Evolutionary conservation across 2,888 invertebrate species (phyloP), one percentile per base, ranked within the genome.

Genomic region (Zele albiditarsus): DNA sequence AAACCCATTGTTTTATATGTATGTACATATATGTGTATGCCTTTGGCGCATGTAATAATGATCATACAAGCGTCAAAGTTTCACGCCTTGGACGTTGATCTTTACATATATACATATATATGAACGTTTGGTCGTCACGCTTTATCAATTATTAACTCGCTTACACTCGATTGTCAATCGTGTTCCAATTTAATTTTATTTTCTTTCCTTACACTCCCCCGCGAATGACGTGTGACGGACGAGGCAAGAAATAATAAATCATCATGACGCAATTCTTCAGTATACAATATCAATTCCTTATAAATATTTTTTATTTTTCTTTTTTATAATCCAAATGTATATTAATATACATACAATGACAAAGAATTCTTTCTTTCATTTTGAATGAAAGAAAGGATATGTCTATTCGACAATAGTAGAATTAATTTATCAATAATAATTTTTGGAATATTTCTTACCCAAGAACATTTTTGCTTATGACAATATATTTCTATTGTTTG

Each of bases 51-150:
- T 49, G 62, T 66, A 57, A 62, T 71, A 31, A 38, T 73, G 67
- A 75, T 77, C 57, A 72, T 73, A 77, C 73, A 71, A 71, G 72
- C 74, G 74, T 77, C 74, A 74, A 72, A 72, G 58, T 71, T 74
- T 72, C 71, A 73, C 73, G 76, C 70, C 66, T 75, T 67, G 49
- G 31, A 66, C 62, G 69, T 66, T 69, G 71, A 68, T 62, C 71
- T 66, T 53, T 33, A 68, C n/a, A 8, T 38, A 38, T 38, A 38
- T 38, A 38, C 38, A 38, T 38, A 38, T 38, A 31, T 25, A 46
- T 12, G n/a, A n/a, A 49, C 31, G 16, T 46, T 46, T 14, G 46
- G n/a, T 62, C 28, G 77, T 77, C 77, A 67, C 63, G 74, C 70
- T 76, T 63, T 65, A 74, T 58, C 46, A 62, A 38, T 14, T 42